A percentile compares a stretch with the other conserved stretches of the same genome.
Evolutionary conservation across 2,888 invertebrate genomes (phyloP).

Genomic region (Amphipoea oculea): DNA sequence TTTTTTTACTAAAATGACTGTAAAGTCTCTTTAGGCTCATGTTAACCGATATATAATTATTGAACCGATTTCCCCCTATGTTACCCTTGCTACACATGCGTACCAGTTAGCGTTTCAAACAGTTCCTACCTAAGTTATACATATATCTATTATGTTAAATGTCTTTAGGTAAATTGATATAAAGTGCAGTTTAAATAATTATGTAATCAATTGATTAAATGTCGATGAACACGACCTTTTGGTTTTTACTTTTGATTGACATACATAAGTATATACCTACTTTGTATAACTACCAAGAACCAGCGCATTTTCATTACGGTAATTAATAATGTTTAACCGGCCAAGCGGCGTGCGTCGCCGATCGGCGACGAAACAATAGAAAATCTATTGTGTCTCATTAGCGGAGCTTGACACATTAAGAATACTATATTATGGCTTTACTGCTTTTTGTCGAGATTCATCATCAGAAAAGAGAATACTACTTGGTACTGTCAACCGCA

Average conservation of each 20-base stretch:
- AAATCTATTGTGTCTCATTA: no score
- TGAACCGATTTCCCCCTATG: not conserved
- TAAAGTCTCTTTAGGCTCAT: not conserved
- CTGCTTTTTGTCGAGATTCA: not conserved
- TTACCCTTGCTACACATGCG: not conserved
- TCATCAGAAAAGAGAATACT: not conserved
- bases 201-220: not conserved
- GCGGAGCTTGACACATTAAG: no score
- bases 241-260: no score
- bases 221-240: not conserved
- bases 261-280: no score
- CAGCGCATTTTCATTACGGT: no score
- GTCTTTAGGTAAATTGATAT: no score
- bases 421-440: not conserved
- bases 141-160: not conserved
- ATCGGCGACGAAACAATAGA: no score
- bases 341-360: no score
- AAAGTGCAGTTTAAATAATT: not conserved
- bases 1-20: not conserved
- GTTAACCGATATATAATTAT: not conserved
- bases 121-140: not conserved
- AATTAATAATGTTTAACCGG: not conserved
- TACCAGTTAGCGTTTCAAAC: not conserved
- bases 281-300: no score
- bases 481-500: not conserved